Conservation (phyloP, 2,888 invertebrate genomes). For the Tanytarsus gracilentus region DNA sequence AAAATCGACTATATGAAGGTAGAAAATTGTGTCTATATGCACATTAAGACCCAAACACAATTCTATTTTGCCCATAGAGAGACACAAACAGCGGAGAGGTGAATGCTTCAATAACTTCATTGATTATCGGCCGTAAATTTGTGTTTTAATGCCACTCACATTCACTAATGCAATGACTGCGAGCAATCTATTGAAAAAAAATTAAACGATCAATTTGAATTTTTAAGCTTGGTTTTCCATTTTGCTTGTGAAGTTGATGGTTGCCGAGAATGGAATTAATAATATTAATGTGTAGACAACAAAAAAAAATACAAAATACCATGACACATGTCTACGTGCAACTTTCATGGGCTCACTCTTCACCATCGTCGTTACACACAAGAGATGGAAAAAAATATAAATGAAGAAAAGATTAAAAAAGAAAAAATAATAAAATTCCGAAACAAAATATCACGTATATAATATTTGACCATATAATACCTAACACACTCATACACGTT, state of each 20-base stretch:
- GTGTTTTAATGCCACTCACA: not conserved
- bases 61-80: too few relatives aligned
- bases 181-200: not conserved
- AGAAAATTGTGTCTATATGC: not conserved
- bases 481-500: not conserved
- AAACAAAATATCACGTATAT: slow-evolving; percentile 12
- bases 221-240: too few relatives aligned
- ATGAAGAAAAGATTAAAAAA: not conserved
- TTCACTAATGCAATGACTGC: not conserved
- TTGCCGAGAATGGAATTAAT: not conserved
- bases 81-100: not conserved
- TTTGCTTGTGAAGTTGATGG: too few relatives aligned
- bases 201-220: not conserved
- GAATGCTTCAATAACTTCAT: not conserved
- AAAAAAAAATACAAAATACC: not conserved
- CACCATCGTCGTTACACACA: too few relatives aligned
- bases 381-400: not conserved
- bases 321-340: not conserved
- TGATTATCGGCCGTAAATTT: not conserved
- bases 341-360: slow-evolving; percentile 1
- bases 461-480: slow-evolving; percentile 21
- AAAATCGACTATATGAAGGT: too few relatives aligned
- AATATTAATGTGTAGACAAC: not conserved
- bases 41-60: not conserved
- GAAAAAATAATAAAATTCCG: slow-evolving; percentile 5